These are phyloP conservation scores for Parazoanthus atlanticus DNA, from an alignment of 92 coral and sea anemone genomes.

Conservation along the genomic window DNA sequence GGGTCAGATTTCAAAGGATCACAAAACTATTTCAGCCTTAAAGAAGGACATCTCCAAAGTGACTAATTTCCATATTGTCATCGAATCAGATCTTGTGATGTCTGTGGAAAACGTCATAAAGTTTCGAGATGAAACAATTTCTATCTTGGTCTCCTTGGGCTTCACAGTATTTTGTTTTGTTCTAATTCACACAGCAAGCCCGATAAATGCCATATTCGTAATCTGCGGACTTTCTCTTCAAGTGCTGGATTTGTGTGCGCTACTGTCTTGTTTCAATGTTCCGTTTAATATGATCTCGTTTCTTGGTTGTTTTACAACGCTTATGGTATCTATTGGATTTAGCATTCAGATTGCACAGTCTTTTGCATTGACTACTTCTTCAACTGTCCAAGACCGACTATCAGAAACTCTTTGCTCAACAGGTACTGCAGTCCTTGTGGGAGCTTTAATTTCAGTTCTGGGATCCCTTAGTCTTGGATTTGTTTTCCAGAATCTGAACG, in stretches of 20 bases:
- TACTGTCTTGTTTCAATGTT: conserved; percentile 47
- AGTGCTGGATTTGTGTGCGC: conserved; percentile 56
- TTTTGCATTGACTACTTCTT: conserved; percentile 48
- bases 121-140: conserved; percentile 33
- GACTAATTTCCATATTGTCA: background rate
- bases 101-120: conserved; percentile 42
- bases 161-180: conserved; percentile 24
- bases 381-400: conserved; percentile 32
- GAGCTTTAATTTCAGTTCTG: conserved; percentile 48
- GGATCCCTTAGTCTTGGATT: conserved; percentile 59
- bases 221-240: conserved; percentile 48
- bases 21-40: conserved; percentile 25
- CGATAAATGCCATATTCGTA: conserved; percentile 31
- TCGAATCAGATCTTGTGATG: conserved; percentile 18
- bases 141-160: conserved; percentile 33
- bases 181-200: conserved; percentile 43
- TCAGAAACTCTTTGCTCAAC: conserved; percentile 48
- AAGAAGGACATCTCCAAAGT: conserved; percentile 17
- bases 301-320: conserved; percentile 42
- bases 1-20: background rate
- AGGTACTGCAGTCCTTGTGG: conserved; percentile 47
- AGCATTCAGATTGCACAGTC: conserved; percentile 51
- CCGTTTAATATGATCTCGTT: conserved; percentile 50
- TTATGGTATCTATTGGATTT: conserved; percentile 37
- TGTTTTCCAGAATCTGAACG: conserved; percentile 45